Base-by-base conservation (phyloP, 2,888 invertebrate genomes). In the Nebria salina region DNA sequence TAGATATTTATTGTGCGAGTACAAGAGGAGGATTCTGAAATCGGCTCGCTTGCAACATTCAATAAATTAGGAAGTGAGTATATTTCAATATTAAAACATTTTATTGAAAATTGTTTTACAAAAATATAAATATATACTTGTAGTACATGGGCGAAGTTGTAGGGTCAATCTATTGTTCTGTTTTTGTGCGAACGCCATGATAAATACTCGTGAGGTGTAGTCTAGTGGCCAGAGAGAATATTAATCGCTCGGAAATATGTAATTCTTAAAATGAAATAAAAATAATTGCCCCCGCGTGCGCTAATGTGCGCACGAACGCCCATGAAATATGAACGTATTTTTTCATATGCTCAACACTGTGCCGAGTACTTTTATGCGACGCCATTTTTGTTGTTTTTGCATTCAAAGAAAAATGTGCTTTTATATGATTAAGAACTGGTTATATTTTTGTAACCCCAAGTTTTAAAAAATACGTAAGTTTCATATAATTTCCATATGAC, bases 241-340 rank as follows among this genome's bases (percentile, higher is more conserved):
- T 80, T 70, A 80, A 80, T 80, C 41, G 80, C 72, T 3, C 34
- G 25, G 80, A 80, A 75, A 80, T 80, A 80, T 80, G 80, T 80
- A 80, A 80, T 75, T 80, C 80, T 80, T 80, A 75, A 80, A 80
- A 80, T 72, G 72, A 72, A 80, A 80, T 75, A 75, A 80, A 80
- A 75, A 74, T 75, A 79, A 79, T 79, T 68, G 68, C 72, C 11
- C 79, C 13, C 54, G 54, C 54, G 54, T 54, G 13, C 54, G 54
- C 65, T 75, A 75, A 80, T 80, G 80, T 75, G 41, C 54, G 72
- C 75, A 64, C 70, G 73, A 43, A 73, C 41, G 26, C 65, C 43
- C 72, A 41, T 80, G 80, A 80, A 80, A 80, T 75, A 80, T 80
- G 64, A 25, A 0, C 41, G 64, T 41, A 41, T 26, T 80, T 80